Evolutionary conservation across 2,797 vertebrate genomes (phyloP).

Genomic region (Gymnocypris eckloni): DNA sequence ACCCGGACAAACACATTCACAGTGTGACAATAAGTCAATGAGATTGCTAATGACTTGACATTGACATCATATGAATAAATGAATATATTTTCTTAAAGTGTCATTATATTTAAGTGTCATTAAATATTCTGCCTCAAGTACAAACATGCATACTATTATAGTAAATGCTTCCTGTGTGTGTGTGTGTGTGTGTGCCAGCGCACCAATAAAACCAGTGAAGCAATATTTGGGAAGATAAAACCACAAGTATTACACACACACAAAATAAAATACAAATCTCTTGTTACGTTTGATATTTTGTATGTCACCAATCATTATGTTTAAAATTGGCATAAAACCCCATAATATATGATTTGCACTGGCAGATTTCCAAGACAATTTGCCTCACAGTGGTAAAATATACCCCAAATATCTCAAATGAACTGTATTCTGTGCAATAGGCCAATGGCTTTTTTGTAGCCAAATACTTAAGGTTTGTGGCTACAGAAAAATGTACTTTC

Average conservation of each 20-base stretch:
- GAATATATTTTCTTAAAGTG: not conserved
- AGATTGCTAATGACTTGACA: not conserved
- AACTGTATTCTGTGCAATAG: not conserved
- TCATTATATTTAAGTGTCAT: not conserved
- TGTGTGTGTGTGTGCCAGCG: not conserved
- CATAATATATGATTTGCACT: not conserved
- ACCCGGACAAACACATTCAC: not conserved
- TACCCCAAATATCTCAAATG: not conserved
- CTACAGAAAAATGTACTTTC: not conserved
- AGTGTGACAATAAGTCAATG: not conserved
- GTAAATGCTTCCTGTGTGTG: not conserved
- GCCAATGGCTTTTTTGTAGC: not conserved
- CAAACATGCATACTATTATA: not conserved
- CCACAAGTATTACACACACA: too few species aligned
- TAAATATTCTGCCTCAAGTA: not conserved
- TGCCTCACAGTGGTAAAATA: not conserved
- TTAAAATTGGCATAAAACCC: too few species aligned
- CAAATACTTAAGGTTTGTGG: not conserved
- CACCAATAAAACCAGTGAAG: not conserved
- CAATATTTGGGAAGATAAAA: too few species aligned
- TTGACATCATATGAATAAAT: not conserved
- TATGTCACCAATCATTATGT: too few species aligned
- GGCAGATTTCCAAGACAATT: not conserved
- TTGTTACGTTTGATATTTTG: not conserved
- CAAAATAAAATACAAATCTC: too few species aligned